Percentiles rank a stretch among this genome's conserved stretches.
These are phyloP conservation scores for Heliconius eleuchia DNA, from an alignment of 1,140 invertebrate genomes.

Conservation along the genomic window DNA sequence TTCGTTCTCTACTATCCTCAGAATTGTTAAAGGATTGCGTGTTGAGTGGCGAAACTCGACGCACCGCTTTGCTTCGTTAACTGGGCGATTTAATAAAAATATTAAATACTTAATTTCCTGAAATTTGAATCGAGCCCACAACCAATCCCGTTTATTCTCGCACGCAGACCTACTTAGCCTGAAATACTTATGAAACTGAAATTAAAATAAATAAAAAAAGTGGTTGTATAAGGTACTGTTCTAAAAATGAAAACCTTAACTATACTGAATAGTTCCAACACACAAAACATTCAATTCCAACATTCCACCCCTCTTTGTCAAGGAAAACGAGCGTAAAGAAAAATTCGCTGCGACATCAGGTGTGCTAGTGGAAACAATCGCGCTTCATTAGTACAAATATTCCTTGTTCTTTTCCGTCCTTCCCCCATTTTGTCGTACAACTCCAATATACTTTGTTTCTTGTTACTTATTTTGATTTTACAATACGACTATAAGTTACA, in stretches of 20 bases:
- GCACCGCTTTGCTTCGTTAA: too few relatives aligned
- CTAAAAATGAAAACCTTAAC: conserved; percentile 1
- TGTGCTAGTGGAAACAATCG: conserved; percentile 62
- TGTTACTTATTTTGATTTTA: conserved; percentile 14
- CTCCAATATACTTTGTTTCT: conserved; percentile 11
- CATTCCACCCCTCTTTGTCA: conserved; percentile 37
- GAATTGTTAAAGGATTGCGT: too few relatives aligned
- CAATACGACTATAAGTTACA: conserved; percentile 3
- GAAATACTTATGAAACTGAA: too few relatives aligned
- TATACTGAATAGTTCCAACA: conserved; percentile 26
- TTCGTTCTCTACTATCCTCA: too few relatives aligned
- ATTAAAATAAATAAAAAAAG: too few relatives aligned
- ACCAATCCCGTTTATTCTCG: too few relatives aligned
- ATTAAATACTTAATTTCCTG: too few relatives aligned
- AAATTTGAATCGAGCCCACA: too few relatives aligned
- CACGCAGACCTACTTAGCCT: too few relatives aligned
- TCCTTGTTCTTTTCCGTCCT: conserved; percentile 33
- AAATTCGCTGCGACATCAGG: conserved; percentile 54
- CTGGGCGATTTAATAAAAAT: too few relatives aligned
- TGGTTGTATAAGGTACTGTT: too few relatives aligned
- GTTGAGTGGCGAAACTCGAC: too few relatives aligned
- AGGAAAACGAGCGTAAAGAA: conserved; percentile 43
- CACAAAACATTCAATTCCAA: conserved; percentile 34
- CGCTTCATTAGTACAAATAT: conserved; percentile 62
- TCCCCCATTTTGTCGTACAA: conserved; percentile 6